Conservation (phyloP, 2,888 invertebrate genomes). For the Meteorus cinctellus region DNA sequence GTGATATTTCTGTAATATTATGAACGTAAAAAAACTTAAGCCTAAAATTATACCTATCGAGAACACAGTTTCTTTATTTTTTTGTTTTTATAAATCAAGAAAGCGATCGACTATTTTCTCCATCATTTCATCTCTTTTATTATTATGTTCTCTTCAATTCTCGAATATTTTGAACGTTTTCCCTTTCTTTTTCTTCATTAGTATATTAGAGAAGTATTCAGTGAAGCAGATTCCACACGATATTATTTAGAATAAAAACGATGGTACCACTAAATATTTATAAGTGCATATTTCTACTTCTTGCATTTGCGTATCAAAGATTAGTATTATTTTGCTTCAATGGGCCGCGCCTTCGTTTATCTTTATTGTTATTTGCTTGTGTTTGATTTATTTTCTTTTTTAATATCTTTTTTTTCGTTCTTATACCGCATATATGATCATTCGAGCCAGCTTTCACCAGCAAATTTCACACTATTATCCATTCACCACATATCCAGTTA, state of each 20-base stretch:
- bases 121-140: slow-evolving; percentile 25
- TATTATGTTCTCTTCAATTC: no score
- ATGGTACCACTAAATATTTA: slow-evolving; percentile 23
- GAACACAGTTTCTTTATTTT: slow-evolving; percentile 19
- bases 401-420: not conserved
- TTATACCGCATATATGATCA: not conserved
- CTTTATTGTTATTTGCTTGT: not conserved
- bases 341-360: not conserved
- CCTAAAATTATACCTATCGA: slow-evolving; percentile 41
- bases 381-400: slow-evolving; percentile 14
- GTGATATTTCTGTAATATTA: slow-evolving; percentile 24
- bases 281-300: slow-evolving; percentile 34
- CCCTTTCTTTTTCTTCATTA: slow-evolving; percentile 14
- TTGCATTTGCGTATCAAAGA: slow-evolving; percentile 39
- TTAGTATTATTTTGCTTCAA: slow-evolving; percentile 20
- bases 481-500: not conserved
- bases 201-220: slow-evolving; percentile 9
- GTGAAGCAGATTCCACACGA: not conserved
- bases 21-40: slow-evolving; percentile 37
- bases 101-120: slow-evolving; percentile 37
- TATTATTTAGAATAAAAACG: not conserved
- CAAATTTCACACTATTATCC: not conserved
- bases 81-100: slow-evolving; percentile 35
- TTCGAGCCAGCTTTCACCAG: not conserved
- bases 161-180: not conserved